phyloP scores from a whole-genome alignment of 2,888 invertebrate genomes.

The Hedya salicella region DNA sequence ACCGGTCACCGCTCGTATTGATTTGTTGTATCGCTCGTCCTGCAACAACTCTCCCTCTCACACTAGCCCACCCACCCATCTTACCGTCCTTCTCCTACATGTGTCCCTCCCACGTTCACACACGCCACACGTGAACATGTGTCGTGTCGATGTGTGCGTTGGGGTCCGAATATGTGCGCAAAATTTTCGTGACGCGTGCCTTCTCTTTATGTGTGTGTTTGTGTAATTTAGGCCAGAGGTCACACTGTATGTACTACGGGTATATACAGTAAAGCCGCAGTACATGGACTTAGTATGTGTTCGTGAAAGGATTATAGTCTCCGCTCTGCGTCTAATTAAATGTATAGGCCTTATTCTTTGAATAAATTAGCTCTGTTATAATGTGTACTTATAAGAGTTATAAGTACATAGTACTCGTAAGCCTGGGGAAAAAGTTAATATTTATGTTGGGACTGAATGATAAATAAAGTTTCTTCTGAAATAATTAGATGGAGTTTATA shows the following conservation, averaged over 20 bases:
- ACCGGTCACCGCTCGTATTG: slow-evolving; percentile 86
- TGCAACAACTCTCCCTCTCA: slow-evolving; percentile 78
- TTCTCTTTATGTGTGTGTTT: slow-evolving; percentile 46
- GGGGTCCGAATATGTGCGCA: slow-evolving; percentile 76
- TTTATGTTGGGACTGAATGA: no score
- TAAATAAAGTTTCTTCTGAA: no score
- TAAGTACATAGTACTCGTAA: neutral
- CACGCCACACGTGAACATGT: slow-evolving; percentile 69
- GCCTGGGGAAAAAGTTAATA: no score
- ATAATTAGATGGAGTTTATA: no score
- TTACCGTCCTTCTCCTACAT: slow-evolving; percentile 62
- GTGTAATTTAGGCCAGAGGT: slow-evolving; percentile 49
- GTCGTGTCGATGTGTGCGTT: slow-evolving; percentile 66
- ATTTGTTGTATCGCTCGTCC: slow-evolving; percentile 86
- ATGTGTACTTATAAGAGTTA: neutral
- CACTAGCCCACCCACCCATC: slow-evolving; percentile 53
- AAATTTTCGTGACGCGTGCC: slow-evolving; percentile 67
- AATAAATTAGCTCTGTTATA: slow-evolving; percentile 9
- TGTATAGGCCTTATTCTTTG: slow-evolving; percentile 12
- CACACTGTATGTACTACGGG: slow-evolving; percentile 44
- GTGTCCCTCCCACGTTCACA: slow-evolving; percentile 75
- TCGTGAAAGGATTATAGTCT: slow-evolving; percentile 33
- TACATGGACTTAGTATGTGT: slow-evolving; percentile 30
- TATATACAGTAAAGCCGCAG: slow-evolving; percentile 31
- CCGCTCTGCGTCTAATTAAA: slow-evolving; percentile 9